Base-by-base conservation (phyloP, 2,797 vertebrate species). In the Sitta carolinensis region DNA sequence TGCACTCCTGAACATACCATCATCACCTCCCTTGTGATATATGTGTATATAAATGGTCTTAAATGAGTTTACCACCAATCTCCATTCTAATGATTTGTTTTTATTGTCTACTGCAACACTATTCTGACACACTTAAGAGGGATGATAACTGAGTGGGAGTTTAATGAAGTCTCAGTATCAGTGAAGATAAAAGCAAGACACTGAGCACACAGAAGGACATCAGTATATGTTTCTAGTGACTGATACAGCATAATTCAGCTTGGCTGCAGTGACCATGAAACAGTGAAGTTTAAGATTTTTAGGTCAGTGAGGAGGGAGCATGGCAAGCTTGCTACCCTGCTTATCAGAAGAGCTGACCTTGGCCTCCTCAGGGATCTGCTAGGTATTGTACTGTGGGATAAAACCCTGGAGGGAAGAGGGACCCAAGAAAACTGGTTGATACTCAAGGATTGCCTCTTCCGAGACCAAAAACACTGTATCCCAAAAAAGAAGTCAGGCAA, bases 1-100 rank as follows among this genome's bases (percentile, higher is more conserved):
- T 55, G 32, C 34, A 21, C 52, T 84, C 81, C 54, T 76, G 59
- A 87, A 62, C 32, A 32, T n/a, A 19, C 27, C 72, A 18, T 74
- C 59, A 30, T 68, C 59, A 83, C 18, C 30, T 63, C 25, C 58
- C 27, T 88, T 93, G 43, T 74, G 57, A 94, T 68, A 76, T 82
- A 61, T 0, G 21, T 86, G 11, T 76, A 32, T 87, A 36, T 43
- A 78, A 72, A 77, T 48, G 45, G 54, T 15, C 57, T 94, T 92
- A 86, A 89, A 45, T 43, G 45, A 78, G 21, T 82, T 93, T 94
- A 26, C 27, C 64, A 13, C 76, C 68, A 67, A 4, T 70, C 40
- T 84, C 48, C 63, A 15, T 95, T 87, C 76, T 83, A 67, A 85
- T 86, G 34, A 21, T 27, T 90, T 93, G 40, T 18, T 80, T 95